Conservation (phyloP, 2,113 vertebrate species). For the Psilopogon haemacephalus region DNA sequence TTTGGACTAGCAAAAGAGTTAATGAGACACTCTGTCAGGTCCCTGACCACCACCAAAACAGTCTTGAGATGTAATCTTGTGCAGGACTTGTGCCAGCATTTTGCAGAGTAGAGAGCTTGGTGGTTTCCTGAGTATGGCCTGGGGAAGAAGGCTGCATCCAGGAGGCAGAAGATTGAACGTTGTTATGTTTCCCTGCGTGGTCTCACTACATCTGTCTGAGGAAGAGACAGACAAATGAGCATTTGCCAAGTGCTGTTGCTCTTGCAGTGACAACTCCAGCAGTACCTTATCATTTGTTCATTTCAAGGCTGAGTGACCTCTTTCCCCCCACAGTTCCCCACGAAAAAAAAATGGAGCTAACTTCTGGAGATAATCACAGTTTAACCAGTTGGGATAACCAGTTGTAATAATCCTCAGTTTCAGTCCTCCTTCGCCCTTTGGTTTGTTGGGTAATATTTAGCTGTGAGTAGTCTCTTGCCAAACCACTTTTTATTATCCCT, state of each 20-base stretch:
- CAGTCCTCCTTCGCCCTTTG: neutral
- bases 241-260: neutral
- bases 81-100: neutral
- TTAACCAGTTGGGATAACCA: neutral
- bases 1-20: neutral
- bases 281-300: neutral
- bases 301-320: neutral
- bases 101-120: neutral
- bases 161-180: fast-evolving
- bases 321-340: neutral
- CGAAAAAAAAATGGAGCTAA: neutral
- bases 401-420: neutral
- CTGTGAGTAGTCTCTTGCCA: neutral
- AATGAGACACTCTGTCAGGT: neutral
- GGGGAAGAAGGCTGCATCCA: neutral
- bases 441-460: neutral
- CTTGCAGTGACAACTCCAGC: neutral
- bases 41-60: neutral
- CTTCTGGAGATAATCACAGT: neutral
- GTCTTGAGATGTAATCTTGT: neutral
- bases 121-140: neutral
- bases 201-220: neutral
- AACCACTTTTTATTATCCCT: neutral
- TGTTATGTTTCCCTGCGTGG: fast-evolving
- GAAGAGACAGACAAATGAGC: neutral